phyloP scores from a whole-genome alignment of 2,113 vertebrate genomes.

The Chaetodon auriga region DNA sequence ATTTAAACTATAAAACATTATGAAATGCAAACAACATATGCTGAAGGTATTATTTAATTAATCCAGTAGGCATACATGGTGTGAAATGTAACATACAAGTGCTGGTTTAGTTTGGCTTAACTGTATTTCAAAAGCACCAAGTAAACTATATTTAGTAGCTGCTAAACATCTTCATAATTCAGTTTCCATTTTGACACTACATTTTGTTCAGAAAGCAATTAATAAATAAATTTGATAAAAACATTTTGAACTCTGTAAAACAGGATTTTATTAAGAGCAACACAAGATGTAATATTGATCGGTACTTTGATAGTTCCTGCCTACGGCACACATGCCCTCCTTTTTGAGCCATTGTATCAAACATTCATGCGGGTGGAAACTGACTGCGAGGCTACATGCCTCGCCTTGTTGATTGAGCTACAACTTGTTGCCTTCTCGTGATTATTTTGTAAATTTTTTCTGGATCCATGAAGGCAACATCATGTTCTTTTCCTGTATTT shows the following conservation, averaged over 20 bases:
- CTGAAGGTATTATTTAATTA: neutral
- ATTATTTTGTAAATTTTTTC: slow-evolving; percentile 1
- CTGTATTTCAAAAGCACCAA: neutral
- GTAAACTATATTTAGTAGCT: neutral
- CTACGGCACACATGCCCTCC: neutral
- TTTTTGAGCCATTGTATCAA: neutral
- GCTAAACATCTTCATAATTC: neutral
- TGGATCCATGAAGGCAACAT: neutral
- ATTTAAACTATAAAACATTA: neutral
- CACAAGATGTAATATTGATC: neutral
- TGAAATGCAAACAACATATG: neutral
- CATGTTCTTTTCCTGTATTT: neutral
- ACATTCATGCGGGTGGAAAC: neutral
- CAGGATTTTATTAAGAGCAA: neutral
- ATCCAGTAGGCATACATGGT: neutral
- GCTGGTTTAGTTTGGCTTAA: neutral
- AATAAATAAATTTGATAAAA: neutral
- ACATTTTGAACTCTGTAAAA: neutral
- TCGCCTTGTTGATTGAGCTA: neutral
- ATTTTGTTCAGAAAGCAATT: neutral
- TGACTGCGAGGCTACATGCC: neutral
- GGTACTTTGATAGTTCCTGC: neutral
- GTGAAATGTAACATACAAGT: neutral
- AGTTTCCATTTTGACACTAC: neutral
- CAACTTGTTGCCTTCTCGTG: neutral